Base-by-base conservation (phyloP, 2,113 vertebrate genomes). In the Tetraodon nigroviridis region DNA sequence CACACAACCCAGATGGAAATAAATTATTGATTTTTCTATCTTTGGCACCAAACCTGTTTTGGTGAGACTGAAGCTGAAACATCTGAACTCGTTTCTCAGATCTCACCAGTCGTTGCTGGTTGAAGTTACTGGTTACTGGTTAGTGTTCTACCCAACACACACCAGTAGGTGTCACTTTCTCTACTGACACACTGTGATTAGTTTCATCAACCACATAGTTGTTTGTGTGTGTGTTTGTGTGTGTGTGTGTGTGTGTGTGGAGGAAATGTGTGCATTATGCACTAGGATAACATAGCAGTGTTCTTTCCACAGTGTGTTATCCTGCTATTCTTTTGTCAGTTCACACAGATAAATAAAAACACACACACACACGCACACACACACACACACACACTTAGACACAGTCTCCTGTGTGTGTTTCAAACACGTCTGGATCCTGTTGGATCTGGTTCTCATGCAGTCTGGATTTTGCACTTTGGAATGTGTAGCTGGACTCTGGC, bases 191-290 rank as follows among this genome's bases (percentile, higher is more conserved):
- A 4, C 46, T n/a, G 17, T 47, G 17, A 47, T 10, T 16, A n/a
- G 45, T 17, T n/a, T 24, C 22, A 24, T 24, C 22, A 24, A 24
- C 22, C 22, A 24, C 22, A 24, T 24, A 24, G 14, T 0, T 21
- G 50, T 54, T 24, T 32, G 61, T 21, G 29, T 41, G 47, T 47
- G 55, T 46, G 42, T n/a, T 17, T 24, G 51, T 29, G 41, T 53
- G 60, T 40, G 45, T 56, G 37, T 57, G 59, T 58, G 50, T 29
- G 37, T 37, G 18, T 66, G 44, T 44, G 40, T 60, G 44, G 49
- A 45, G 78, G 78, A 81, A 77, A 65, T 64, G 71, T 78, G 61
- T 60, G 55, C 74, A 64, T 82, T 80, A 84, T 82, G n/a, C 82
- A 6, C 20, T 41, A 44, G 50, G 64, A 72, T 70, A 55, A 55